Base-by-base conservation (phyloP, 53 echinoderm and acorn worm species). In the Apostichopus leukothele region DNA sequence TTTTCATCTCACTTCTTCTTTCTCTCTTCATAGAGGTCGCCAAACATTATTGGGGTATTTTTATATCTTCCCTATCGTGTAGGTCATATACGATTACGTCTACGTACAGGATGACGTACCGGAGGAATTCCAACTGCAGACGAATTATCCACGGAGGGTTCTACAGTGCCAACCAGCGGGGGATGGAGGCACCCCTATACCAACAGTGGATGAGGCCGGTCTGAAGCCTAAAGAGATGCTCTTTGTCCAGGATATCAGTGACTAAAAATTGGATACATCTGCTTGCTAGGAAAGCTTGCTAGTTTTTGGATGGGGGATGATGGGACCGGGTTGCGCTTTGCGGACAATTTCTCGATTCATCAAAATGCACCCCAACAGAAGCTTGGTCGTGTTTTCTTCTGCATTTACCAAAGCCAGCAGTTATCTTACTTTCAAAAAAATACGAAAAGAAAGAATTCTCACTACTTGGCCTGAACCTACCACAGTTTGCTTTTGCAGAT, bases 81-180 rank as follows among this genome's bases (percentile, higher is more conserved):
- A 97, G 97, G 90, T 94, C 68, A 91, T 97, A 16, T 97, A 97
- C 75, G 95, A 97, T 80, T 97, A 91, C 90, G 95, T 97, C 53
- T 97, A 91, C 71, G 91, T 95, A 18, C 95, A 97, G 78, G 94
- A 97, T 19, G 93, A 92, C 54, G 95, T 93, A 7, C 97, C 97
- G 5, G 84, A 90, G 3, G 97, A 97, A 71, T 97, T 97, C 75
- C 92, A 95, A 52, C 92, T 97, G 19, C 92, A 92, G 83, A 97
- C 97, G n/a, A 97, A 97, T 88, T 97, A 95, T 66, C 97, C 97
- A 20, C 90, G 95, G 9, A 91, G 92, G 13, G 87, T 97, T 12
- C 90, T 97, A 25, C 94, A 92, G 51, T 97, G 95, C 76, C 39
- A 75, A 57, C 91, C 95, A 3, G 25, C 78, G 1, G 91, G 74